phyloP scores from a whole-genome alignment of 2,113 vertebrate genomes.

The Glaucidium brasilianum region DNA sequence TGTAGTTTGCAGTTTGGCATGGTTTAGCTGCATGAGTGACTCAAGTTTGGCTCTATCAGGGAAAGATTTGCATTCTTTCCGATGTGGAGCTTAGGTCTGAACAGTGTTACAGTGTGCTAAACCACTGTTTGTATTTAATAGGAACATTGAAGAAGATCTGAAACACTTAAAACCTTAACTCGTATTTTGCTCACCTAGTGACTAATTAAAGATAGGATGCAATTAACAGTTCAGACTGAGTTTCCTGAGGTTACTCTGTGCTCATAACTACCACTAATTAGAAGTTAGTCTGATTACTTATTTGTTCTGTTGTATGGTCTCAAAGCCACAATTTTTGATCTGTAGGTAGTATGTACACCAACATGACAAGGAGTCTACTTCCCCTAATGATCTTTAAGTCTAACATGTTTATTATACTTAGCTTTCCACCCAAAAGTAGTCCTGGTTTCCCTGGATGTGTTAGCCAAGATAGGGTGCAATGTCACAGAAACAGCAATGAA shows the following conservation, averaged over 20 bases:
- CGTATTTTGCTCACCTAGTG: not conserved
- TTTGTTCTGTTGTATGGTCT: not conserved
- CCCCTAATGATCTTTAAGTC: not conserved
- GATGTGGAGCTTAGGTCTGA: not conserved
- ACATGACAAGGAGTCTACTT: not conserved
- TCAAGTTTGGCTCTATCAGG: not conserved
- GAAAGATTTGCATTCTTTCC: not conserved
- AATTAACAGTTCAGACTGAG: not conserved
- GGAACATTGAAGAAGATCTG: not conserved
- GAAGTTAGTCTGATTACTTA: not conserved
- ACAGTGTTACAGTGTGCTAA: not conserved
- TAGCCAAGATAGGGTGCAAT: fast-evolving
- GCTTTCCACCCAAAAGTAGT: not conserved
- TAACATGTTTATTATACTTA: not conserved
- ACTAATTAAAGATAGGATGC: slow-evolving; percentile 6
- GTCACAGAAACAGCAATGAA: not conserved
- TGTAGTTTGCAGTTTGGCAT: not conserved
- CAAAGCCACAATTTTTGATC: not conserved
- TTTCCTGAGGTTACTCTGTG: not conserved
- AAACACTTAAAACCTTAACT: not conserved
- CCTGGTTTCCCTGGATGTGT: not conserved
- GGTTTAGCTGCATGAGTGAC: not conserved
- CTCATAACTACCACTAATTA: not conserved
- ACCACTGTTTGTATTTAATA: not conserved
- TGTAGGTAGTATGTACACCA: not conserved